Percentiles rank a stretch among this genome's conserved stretches.
Conservation (phyloP, 2,113 vertebrate species). For the Trochalopteron elliotii region DNA sequence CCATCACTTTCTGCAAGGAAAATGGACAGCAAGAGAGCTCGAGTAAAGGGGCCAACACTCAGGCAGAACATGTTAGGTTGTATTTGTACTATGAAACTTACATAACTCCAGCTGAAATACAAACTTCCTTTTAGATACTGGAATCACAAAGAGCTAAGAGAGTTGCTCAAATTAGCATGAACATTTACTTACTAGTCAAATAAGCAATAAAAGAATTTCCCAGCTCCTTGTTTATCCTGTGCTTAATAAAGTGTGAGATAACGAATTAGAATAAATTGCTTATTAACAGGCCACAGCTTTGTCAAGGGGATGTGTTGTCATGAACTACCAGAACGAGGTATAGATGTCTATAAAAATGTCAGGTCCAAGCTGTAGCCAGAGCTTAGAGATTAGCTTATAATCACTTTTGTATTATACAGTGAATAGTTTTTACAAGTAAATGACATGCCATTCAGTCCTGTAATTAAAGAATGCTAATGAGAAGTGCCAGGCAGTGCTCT, state of each 20-base stretch:
- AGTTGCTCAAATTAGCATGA: neutral
- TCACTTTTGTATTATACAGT: neutral
- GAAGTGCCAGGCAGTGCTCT: neutral
- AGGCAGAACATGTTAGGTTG: neutral
- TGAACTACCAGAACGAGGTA: constrained; percentile 21
- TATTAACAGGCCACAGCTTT: neutral
- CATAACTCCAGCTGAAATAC: neutral
- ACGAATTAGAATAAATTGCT: neutral
- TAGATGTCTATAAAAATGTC: neutral
- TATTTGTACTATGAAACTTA: neutral
- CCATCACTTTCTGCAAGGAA: neutral
- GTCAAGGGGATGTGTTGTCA: constrained; percentile 9
- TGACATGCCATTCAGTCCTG: neutral
- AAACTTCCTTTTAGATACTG: neutral
- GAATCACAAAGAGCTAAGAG: neutral
- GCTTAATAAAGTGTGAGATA: neutral
- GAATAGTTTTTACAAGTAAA: constrained; percentile 21
- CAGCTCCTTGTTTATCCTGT: neutral
- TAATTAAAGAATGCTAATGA: constrained; percentile 38
- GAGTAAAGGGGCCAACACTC: neutral
- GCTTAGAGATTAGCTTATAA: neutral
- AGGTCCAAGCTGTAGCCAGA: neutral
- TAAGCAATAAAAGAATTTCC: neutral
- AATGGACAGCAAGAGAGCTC: neutral
- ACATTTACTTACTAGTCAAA: neutral